These are phyloP conservation scores for Chelmon rostratus DNA, from an alignment of 2,797 vertebrate species.

Conservation along the genomic window DNA sequence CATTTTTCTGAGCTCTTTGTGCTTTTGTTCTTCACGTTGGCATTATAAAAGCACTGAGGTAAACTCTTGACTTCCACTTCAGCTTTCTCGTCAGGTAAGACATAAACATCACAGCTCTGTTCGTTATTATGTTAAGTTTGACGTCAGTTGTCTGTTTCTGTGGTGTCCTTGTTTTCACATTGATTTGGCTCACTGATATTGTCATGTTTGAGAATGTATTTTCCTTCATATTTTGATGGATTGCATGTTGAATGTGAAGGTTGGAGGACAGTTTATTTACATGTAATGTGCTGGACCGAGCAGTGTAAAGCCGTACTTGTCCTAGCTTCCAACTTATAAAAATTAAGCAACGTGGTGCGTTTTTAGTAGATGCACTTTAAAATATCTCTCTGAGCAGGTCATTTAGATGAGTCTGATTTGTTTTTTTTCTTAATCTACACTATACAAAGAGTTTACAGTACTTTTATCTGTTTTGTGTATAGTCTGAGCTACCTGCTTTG, in stretches of 20 bases:
- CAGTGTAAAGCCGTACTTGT: neutral
- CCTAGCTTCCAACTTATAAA: neutral
- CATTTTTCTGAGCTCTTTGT: neutral
- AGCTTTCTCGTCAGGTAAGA: slow-evolving; percentile 52
- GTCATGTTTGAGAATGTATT: neutral
- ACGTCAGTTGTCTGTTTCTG: neutral
- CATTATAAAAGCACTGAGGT: neutral
- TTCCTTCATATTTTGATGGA: neutral
- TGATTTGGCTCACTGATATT: neutral
- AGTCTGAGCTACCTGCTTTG: too few relatives aligned
- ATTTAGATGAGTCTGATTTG: neutral
- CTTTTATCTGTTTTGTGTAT: neutral
- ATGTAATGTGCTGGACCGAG: neutral
- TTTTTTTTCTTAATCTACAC: too few relatives aligned
- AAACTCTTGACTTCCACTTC: neutral
- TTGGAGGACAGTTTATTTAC: neutral
- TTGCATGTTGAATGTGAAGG: neutral
- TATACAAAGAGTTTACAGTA: too few relatives aligned
- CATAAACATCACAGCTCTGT: neutral
- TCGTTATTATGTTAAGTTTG: neutral
- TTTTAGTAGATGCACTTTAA: neutral
- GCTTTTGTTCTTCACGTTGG: neutral
- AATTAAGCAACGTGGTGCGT: too few relatives aligned
- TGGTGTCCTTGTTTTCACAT: neutral
- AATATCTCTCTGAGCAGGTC: neutral